These are phyloP conservation scores for Cosmia pyralina DNA, from an alignment of 2,888 invertebrate species.

Conservation along the genomic window DNA sequence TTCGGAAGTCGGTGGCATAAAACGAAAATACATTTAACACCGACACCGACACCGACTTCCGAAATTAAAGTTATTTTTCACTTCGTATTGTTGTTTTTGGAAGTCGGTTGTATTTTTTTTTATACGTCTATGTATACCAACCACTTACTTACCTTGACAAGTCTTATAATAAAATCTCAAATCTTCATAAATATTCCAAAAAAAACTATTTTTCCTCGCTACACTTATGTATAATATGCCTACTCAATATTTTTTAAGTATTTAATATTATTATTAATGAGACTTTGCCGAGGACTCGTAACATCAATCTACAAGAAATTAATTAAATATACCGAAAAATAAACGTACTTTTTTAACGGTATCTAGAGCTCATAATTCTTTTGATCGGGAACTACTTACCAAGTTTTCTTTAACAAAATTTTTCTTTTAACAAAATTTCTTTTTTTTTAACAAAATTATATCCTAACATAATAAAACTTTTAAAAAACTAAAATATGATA, in stretches of 20 bases:
- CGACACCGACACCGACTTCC: no score
- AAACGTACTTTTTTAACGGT: neutral
- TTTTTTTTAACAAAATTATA: no score
- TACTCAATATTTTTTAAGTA: neutral
- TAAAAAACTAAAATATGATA: no score
- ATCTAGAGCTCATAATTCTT: neutral
- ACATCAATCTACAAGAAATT: conserved; percentile 14
- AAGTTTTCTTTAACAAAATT: neutral
- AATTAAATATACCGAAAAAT: conserved; percentile 1
- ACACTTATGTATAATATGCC: neutral
- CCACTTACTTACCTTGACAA: neutral
- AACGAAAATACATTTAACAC: no score
- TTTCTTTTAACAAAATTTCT: no score
- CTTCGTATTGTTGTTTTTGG: no score
- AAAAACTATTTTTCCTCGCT: neutral
- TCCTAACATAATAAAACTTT: no score
- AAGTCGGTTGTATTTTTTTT: no score
- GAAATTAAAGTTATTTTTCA: no score
- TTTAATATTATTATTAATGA: conserved; percentile 25
- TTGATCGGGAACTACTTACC: neutral
- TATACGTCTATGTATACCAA: no score
- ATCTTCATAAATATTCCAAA: neutral
- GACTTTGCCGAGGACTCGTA: neutral
- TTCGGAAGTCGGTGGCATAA: no score
- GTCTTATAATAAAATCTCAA: neutral